A percentile compares a stretch with the other conserved stretches of the same genome.
Conservation (phyloP, 2,797 vertebrate species). For the Parauchenoglanis ngamensis region DNA sequence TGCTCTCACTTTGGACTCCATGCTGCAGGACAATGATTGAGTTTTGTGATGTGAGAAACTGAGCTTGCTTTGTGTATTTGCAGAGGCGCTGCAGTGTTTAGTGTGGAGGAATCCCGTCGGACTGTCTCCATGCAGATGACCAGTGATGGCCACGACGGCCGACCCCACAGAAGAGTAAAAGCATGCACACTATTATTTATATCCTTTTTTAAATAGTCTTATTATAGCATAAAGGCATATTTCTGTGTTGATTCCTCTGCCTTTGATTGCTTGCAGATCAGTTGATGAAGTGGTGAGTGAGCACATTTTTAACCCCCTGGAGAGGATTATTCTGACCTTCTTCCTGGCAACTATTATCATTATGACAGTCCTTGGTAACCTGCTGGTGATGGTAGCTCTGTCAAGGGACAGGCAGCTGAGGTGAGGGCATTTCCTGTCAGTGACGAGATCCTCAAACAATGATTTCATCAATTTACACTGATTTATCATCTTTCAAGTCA, state of each 20-base stretch:
- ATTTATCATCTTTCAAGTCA: background rate
- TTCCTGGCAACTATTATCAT: conserved; percentile 78
- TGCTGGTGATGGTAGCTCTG: conserved; percentile 82
- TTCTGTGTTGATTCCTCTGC: background rate
- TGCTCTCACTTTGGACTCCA: conserved; percentile 16
- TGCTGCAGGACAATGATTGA: conserved; percentile 38
- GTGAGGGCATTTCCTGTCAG: conserved; percentile 57
- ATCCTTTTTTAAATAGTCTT: background rate
- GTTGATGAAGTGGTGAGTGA: conserved; percentile 68
- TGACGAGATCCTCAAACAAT: background rate
- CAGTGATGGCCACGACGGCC: conserved; percentile 80
- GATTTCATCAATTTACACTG: background rate
- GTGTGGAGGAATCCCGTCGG: conserved; percentile 70
- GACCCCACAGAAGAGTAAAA: conserved; percentile 70
- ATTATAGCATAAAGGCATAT: background rate
- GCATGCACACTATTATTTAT: background rate
- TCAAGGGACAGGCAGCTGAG: conserved; percentile 81
- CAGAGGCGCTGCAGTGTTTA: conserved; percentile 45
- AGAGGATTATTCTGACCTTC: conserved; percentile 71
- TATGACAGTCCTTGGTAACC: conserved; percentile 80
- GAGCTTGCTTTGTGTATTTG: conserved; percentile 39
- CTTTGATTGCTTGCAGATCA: conserved; percentile 62
- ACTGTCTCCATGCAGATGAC: conserved; percentile 73
- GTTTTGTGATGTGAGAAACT: conserved; percentile 36
- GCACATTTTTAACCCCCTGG: conserved; percentile 66